Evolutionary conservation across 2,888 invertebrate genomes (phyloP).

Genomic region (Ormyrus nitidulus): DNA sequence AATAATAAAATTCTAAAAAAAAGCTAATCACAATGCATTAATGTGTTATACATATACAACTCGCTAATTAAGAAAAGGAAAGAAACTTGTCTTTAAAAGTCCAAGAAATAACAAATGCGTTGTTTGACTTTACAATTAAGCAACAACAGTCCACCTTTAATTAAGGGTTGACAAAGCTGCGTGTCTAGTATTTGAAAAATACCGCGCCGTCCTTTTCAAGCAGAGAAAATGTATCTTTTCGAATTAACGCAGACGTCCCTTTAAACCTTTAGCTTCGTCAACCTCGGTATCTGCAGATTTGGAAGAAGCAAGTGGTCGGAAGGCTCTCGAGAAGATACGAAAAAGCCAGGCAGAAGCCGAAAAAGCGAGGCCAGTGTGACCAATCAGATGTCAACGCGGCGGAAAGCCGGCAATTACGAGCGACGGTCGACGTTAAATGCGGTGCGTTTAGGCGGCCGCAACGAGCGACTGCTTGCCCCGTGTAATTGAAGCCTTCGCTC

Average conservation of each 20-base stretch:
- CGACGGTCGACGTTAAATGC: constrained; percentile 31
- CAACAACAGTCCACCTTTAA: background rate
- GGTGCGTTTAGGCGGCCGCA: background rate
- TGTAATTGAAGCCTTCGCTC: constrained; percentile 28
- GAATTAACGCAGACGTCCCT: constrained; percentile 11
- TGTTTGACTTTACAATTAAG: constrained; percentile 5
- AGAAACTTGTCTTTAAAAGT: background rate
- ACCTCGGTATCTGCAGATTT: constrained; percentile 1
- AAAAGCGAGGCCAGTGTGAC: constrained; percentile 41
- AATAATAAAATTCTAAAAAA: background rate
- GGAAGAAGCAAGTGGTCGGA: background rate
- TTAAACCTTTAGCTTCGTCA: constrained; percentile 37
- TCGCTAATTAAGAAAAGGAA: too few species aligned
- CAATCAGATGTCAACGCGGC: constrained; percentile 49
- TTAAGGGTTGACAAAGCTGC: constrained; percentile 3
- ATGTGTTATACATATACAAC: background rate
- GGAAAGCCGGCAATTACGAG: constrained; percentile 51
- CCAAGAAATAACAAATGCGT: background rate
- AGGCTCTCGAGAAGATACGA: background rate
- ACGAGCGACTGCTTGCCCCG: background rate
- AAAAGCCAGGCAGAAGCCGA: background rate
- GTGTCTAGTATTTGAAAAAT: constrained; percentile 15
- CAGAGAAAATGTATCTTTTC: constrained; percentile 2
- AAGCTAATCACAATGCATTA: background rate
- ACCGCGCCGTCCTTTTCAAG: background rate